A percentile compares a stretch with the other conserved stretches of the same genome.
phyloP scores from a whole-genome alignment of 1,140 invertebrate species.

The Lasaia peninsularis region DNA sequence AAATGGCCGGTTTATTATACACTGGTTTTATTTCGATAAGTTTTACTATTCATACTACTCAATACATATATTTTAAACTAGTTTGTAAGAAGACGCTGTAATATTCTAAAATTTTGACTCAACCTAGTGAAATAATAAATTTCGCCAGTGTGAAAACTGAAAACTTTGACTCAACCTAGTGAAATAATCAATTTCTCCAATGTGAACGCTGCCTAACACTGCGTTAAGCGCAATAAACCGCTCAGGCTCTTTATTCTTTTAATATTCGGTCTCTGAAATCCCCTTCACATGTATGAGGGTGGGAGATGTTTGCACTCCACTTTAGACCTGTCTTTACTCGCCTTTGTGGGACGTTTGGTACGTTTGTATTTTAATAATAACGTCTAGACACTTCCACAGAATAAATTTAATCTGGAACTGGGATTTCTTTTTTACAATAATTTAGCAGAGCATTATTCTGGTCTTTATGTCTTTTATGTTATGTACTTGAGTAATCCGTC shows the following conservation, averaged over 20 bases:
- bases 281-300: conserved; percentile 10
- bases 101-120: too few species aligned
- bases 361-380: conserved; percentile 10
- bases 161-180: too few species aligned
- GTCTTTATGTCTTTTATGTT: too few species aligned
- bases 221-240: not conserved
- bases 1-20: too few species aligned
- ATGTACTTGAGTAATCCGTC: too few species aligned
- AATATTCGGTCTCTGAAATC: conserved; percentile 21
- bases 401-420: not conserved
- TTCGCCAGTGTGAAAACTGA: too few species aligned
- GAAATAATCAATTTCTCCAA: not conserved
- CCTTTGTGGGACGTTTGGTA: conserved; percentile 5
- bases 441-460: too few species aligned
- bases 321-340: conserved; percentile 9
- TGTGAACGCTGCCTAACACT: not conserved
- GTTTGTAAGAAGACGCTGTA: too few species aligned
- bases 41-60: too few species aligned
- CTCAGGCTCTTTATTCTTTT: conserved; percentile 26
- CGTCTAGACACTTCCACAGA: conserved; percentile 1
- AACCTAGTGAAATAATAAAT: too few species aligned
- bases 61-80: too few species aligned
- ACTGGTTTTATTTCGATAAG: too few species aligned
- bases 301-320: conserved; percentile 18
- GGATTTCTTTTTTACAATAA: not conserved